Conservation (phyloP, 1,140 invertebrate genomes). For the Drosophila punjabiensis region DNA sequence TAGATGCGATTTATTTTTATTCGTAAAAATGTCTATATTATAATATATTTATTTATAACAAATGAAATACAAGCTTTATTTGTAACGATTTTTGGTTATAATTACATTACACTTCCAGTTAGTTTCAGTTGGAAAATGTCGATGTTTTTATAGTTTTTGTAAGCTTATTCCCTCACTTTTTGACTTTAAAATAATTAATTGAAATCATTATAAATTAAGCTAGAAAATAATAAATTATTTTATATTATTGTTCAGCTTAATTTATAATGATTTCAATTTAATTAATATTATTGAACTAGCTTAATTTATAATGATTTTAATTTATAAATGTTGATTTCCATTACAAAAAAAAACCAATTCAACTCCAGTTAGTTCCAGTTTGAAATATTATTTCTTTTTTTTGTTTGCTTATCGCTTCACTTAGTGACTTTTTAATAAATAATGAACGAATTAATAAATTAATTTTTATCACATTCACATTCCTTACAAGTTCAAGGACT, state of each 20-base stretch:
- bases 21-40: background rate
- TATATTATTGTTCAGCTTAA: background rate
- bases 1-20: background rate
- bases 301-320: background rate
- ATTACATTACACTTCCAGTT: background rate
- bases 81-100: background rate
- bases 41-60: background rate
- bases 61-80: background rate
- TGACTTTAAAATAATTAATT: background rate
- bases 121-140: background rate
- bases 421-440: background rate
- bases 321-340: background rate
- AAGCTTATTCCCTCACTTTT: background rate
- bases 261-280: background rate
- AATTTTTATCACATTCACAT: background rate
- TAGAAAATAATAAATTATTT: background rate
- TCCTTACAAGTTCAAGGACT: constrained; percentile 7
- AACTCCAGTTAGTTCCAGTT: background rate
- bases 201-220: no score
- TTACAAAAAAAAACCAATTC: background rate
- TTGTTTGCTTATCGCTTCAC: background rate
- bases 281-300: no score
- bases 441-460: background rate
- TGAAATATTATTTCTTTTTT: background rate
- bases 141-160: background rate